A percentile compares a stretch with the other conserved stretches of the same genome.
These are phyloP conservation scores for Limnephilus auricula DNA, from an alignment of 2,888 invertebrate species.

Conservation along the genomic window DNA sequence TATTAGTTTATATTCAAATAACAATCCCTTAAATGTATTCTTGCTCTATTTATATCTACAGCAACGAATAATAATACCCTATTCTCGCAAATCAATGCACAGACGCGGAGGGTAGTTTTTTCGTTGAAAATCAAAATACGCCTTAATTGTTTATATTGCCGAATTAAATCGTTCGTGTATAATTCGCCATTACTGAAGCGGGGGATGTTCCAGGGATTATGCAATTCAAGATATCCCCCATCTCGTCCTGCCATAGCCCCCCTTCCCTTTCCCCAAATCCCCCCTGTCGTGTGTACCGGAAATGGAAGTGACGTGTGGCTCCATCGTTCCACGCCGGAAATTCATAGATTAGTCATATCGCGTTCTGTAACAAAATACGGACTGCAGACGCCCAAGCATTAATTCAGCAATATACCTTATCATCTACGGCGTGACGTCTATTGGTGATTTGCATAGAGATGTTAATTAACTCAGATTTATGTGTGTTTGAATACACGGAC, in stretches of 20 bases:
- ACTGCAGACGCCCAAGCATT: conserved; percentile 56
- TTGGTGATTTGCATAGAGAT: conserved; percentile 55
- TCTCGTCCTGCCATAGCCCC: neutral
- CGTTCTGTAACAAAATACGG: conserved; percentile 62
- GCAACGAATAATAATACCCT: neutral
- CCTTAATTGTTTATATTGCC: conserved; percentile 56
- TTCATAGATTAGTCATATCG: conserved; percentile 73
- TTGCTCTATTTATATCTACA: neutral
- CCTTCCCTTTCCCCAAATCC: conserved; percentile 28
- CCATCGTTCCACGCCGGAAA: conserved; percentile 73
- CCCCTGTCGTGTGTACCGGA: conserved; percentile 68
- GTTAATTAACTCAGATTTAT: conserved; percentile 47
- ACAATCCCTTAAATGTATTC: neutral
- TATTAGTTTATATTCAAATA: neutral
- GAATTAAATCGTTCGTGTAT: conserved; percentile 57
- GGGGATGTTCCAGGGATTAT: conserved; percentile 39
- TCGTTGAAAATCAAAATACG: conserved; percentile 31
- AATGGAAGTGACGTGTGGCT: conserved; percentile 72
- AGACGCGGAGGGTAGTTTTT: conserved; percentile 8
- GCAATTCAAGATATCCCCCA: conserved; percentile 22
- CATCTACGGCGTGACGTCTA: conserved; percentile 44
- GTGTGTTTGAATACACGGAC: conserved; percentile 23
- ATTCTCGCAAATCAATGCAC: neutral
- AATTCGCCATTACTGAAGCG: conserved; percentile 51
- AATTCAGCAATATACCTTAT: conserved; percentile 58